Percentiles rank a stretch among this genome's conserved stretches.
Evolutionary conservation across 2,888 invertebrate genomes (phyloP).

Genomic region (Dexiosoma caninum): DNA sequence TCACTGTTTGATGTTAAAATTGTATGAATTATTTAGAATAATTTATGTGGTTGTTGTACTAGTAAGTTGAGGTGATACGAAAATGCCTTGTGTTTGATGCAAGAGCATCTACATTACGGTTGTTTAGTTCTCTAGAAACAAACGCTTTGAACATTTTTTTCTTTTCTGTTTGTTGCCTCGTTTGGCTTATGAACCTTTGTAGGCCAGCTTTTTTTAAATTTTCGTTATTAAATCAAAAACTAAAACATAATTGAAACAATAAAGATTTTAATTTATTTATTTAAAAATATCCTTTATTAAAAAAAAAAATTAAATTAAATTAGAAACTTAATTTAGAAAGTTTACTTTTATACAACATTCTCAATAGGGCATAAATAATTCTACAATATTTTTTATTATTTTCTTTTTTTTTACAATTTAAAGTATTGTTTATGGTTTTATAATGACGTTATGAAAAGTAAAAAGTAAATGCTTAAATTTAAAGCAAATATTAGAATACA

Average conservation of each 20-base stretch:
- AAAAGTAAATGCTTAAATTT: conserved; percentile 39
- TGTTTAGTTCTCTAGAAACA: too few relatives aligned
- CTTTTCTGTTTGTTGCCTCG: too few relatives aligned
- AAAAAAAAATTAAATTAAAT: conserved; percentile 69
- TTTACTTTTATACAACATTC: conserved; percentile 73
- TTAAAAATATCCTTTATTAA: conserved; percentile 71
- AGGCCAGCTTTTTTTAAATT: too few relatives aligned
- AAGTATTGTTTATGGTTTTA: conserved; percentile 33
- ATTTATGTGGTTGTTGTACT: too few relatives aligned
- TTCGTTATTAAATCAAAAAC: too few relatives aligned
- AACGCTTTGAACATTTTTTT: too few relatives aligned
- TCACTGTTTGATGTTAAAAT: too few relatives aligned
- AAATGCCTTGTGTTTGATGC: too few relatives aligned
- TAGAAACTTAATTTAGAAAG: conserved; percentile 74
- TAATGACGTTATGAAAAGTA: conserved; percentile 47
- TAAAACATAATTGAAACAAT: not conserved
- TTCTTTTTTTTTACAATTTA: conserved; percentile 44
- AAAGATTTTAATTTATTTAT: conserved; percentile 33
- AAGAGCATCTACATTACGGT: too few relatives aligned
- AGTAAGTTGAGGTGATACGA: too few relatives aligned
- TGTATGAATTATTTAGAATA: too few relatives aligned
- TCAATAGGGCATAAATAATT: conserved; percentile 65
- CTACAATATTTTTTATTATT: conserved; percentile 44
- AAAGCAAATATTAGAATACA: conserved; percentile 22
- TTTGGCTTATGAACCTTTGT: too few relatives aligned